Base-by-base conservation (phyloP, 1,140 invertebrate genomes). In the Idris sp. region DNA sequence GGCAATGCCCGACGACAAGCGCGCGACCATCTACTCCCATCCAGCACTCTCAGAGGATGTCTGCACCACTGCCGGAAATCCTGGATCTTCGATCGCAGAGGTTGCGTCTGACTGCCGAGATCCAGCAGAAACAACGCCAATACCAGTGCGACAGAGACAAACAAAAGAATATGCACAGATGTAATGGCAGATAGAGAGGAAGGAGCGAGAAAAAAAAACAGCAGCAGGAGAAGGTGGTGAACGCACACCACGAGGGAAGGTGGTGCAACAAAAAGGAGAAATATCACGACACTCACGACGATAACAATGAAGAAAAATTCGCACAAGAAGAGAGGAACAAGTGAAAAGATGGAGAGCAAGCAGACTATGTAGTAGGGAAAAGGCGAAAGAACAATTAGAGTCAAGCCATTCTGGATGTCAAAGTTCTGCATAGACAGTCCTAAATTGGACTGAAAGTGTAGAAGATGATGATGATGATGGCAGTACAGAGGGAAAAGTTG, bases 11-110 rank as follows among this genome's bases (percentile, higher is more conserved):
- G 68, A 72, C 68, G 58, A 62, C 58, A 64, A 58, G 46, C 54
- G 54, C 67, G 49, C 67, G 67, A 62, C 56, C 48, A 58, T 51
- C 72, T 30, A 61, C 51, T 67, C 58, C 64, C 61, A 51, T 71
- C 71, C 30, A n/a, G n/a, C n/a, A 71, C 73, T 64, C 56, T 68
- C 69, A 41, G 56, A 43, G 54, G 74, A 76, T 80, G 74, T 79
- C 74, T 74, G 69, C 69, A 76, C 54, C 54, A 69, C 72, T 79
- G 74, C 81, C 79, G 81, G 83, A 84, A 83, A 85, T 83, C 80
- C 82, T 83, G 79, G 77, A 83, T 83, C 79, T 82, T 81, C 77
- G 79, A 83, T 83, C 77, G 76, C 75, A 74, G 51, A 43, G 58
- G 58, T 49, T 53, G 46, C 53, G 36, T 59, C 48, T 62, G 67